Conservation (phyloP, 2,888 invertebrate species). For the Oxystoma pomonae region DNA sequence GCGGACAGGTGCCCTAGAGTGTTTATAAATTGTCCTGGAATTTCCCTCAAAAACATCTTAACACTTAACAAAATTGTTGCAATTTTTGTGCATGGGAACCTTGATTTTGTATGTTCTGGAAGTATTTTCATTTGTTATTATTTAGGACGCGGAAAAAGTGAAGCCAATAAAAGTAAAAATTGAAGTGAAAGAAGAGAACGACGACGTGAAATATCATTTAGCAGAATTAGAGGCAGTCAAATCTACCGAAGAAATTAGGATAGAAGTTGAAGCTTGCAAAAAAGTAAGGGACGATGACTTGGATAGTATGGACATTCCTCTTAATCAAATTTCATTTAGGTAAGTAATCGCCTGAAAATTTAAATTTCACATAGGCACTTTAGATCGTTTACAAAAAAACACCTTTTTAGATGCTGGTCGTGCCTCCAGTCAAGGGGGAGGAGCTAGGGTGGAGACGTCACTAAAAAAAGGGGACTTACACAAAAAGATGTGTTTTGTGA, state of each 20-base stretch:
- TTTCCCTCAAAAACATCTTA: too few species aligned
- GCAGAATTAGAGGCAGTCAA: constrained; percentile 19
- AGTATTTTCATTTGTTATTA: too few species aligned
- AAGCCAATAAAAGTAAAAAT: constrained; percentile 7
- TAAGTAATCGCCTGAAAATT: constrained; percentile 22
- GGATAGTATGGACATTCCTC: constrained; percentile 21
- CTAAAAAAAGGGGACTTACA: too few species aligned
- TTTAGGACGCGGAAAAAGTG: not conserved
- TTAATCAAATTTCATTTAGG: constrained; percentile 31
- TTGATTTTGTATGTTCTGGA: too few species aligned
- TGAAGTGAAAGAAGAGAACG: constrained; percentile 17
- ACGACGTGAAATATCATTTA: constrained; percentile 21
- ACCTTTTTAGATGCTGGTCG: too few species aligned
- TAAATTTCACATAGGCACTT: constrained; percentile 26
- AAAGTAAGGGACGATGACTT: constrained; percentile 23
- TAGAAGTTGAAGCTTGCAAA: constrained; percentile 12
- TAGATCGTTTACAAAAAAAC: constrained; percentile 17
- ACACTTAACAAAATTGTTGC: too few species aligned
- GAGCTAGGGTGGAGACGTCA: too few species aligned
- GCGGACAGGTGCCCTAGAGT: too few species aligned
- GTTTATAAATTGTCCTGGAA: too few species aligned
- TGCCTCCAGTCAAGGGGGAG: too few species aligned
- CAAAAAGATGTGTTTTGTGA: too few species aligned
- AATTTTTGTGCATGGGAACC: too few species aligned
- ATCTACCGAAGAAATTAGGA: constrained; percentile 16